Evolutionary conservation across 1,140 invertebrate species (phyloP), one percentile per base, ranked within the genome.

Genomic region (Aleiodes sp.): DNA sequence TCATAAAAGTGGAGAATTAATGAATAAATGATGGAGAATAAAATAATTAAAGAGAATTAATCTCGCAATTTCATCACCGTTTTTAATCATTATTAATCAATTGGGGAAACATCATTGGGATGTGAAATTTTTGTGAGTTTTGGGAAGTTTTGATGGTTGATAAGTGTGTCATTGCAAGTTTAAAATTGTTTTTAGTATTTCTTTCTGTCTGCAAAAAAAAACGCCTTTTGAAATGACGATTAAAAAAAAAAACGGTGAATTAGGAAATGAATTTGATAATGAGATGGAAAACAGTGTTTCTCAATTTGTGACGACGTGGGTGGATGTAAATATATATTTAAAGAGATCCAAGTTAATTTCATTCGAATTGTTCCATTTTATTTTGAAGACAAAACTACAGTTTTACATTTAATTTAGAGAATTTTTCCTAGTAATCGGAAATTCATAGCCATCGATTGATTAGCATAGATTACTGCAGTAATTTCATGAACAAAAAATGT

Each of bases 1-100:
- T 52, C n/a, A 52, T 8, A 12, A 21, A 52, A 26, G 19, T 52
- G 46, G 21, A 52, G 46, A 52, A 52, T 52, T 52, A 52, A 52
- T 52, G 10, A 21, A 4, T 52, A 24, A 52, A 52, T 8, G 46
- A 52, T 52, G n/a, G n/a, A n/a, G n/a, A n/a, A 52, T 24, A 24
- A 52, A 24, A 6, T 52, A 21, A 52, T 52, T 52, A 52, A 21
- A n/a, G n/a, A n/a, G n/a, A n/a, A n/a, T n/a, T 24, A 52, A 52
- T 52, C 46, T 52, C 46, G 46, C 21, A n/a, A n/a, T 52, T 16
- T 52, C 46, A 52, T 52, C 46, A 12, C 46, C 21, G 46, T 52
- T 52, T 52, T 52, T n/a, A n/a, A 21, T 52, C 21, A 21, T 52
- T 52, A 52, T 21, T 52, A 21, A n/a, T n/a, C n/a, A n/a, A n/a